A percentile compares a stretch with the other conserved stretches of the same genome.
These are phyloP conservation scores for Drosophila sucinea DNA, from an alignment of 1,140 invertebrate genomes.

Conservation along the genomic window DNA sequence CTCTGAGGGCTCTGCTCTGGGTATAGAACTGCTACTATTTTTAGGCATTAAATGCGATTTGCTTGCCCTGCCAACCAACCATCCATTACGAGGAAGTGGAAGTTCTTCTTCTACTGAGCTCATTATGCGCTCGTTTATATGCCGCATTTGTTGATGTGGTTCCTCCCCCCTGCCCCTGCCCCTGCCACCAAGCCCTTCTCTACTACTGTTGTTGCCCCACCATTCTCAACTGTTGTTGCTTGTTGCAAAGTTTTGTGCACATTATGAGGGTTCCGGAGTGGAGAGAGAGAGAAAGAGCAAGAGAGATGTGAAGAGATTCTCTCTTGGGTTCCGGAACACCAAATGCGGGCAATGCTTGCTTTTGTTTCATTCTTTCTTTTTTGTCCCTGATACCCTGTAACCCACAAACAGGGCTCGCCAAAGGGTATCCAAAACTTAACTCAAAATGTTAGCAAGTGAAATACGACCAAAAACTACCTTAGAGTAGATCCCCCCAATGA, in stretches of 20 bases:
- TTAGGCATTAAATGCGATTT: slow-evolving; percentile 77
- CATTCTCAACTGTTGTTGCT: slow-evolving; percentile 13
- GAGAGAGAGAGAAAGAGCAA: neutral
- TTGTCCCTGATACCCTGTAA: neutral
- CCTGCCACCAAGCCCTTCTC: neutral
- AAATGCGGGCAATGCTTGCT: slow-evolving; percentile 54
- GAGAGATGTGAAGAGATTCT: slow-evolving; percentile 1
- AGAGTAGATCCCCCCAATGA: too few relatives aligned
- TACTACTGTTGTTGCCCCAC: slow-evolving; percentile 3
- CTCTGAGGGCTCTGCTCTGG: slow-evolving; percentile 10
- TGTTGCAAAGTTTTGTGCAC: slow-evolving; percentile 59
- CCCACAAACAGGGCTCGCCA: neutral
- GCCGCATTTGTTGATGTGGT: slow-evolving; percentile 75
- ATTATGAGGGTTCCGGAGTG: slow-evolving; percentile 56
- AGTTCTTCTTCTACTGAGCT: slow-evolving; percentile 58
- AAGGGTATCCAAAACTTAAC: neutral
- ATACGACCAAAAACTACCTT: neutral
- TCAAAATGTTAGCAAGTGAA: neutral
- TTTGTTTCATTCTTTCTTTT: slow-evolving; percentile 8
- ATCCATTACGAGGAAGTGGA: slow-evolving; percentile 40
- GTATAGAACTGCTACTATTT: slow-evolving; percentile 40
- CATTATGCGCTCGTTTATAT: slow-evolving; percentile 80
- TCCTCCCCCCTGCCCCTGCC: slow-evolving; percentile 6
- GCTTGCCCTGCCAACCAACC: slow-evolving; percentile 32
- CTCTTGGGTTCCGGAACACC: slow-evolving; percentile 50